Percentiles rank a stretch among this genome's conserved stretches.
These are phyloP conservation scores for Enteromius argenteus DNA, from an alignment of 2,797 vertebrate genomes.

Conservation along the genomic window DNA sequence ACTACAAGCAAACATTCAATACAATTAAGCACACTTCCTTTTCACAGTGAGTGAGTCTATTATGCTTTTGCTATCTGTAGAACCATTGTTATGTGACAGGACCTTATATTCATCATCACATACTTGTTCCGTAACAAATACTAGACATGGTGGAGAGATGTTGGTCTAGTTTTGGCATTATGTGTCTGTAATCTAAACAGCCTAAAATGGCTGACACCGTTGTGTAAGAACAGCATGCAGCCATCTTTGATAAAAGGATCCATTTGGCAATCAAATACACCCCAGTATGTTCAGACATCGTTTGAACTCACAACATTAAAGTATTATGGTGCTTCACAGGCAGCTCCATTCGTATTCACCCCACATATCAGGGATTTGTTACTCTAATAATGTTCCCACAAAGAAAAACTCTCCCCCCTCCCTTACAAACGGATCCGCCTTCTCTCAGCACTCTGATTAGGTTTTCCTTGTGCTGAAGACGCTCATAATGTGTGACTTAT, in stretches of 20 bases:
- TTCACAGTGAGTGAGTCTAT: neutral
- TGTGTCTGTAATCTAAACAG: neutral
- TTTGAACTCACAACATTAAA: constrained; percentile 23
- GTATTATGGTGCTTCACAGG: neutral
- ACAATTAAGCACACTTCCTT: neutral
- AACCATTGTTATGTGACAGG: neutral
- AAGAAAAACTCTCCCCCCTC: constrained; percentile 26
- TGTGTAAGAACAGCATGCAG: neutral
- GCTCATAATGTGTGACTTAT: constrained; percentile 27
- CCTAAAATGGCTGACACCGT: neutral
- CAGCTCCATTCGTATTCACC: constrained; percentile 55
- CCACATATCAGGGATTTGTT: constrained; percentile 25
- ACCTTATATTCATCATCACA: neutral
- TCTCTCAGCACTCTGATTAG: constrained; percentile 13
- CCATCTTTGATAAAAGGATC: constrained; percentile 29
- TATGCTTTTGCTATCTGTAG: neutral
- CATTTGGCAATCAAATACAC: constrained; percentile 31
- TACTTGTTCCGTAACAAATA: neutral
- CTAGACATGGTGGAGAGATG: constrained; percentile 3
- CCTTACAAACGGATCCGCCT: neutral
- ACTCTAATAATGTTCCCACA: constrained; percentile 53
- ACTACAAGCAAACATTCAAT: neutral
- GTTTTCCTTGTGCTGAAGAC: constrained; percentile 25
- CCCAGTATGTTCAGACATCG: constrained; percentile 19
- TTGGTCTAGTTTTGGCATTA: neutral